phyloP scores from a whole-genome alignment of 1,140 invertebrate species.

The Atta texana region DNA sequence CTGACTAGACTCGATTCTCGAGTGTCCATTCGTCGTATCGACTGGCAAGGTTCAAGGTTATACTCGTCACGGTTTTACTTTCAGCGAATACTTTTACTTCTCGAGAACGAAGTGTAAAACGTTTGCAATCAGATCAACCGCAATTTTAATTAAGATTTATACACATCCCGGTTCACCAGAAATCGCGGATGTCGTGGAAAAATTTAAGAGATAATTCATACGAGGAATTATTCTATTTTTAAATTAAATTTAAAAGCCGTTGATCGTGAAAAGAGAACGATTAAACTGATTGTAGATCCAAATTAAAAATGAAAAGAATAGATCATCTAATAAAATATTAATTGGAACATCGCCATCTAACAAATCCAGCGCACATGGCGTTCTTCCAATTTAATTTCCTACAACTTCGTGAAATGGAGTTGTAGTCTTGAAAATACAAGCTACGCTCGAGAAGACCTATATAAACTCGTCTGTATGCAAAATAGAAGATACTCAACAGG shows the following conservation, averaged over 20 bases:
- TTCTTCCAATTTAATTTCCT: background rate
- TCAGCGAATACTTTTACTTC: background rate
- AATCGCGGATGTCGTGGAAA: background rate
- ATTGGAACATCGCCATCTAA: background rate
- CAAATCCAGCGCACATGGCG: background rate
- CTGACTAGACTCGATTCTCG: slow-evolving; percentile 62
- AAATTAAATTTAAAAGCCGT: background rate
- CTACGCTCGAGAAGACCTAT: slow-evolving; percentile 17
- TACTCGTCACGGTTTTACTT: slow-evolving; percentile 53
- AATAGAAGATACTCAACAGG: slow-evolving; percentile 25
- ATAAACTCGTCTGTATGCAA: slow-evolving; percentile 45
- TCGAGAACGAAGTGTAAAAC: background rate
- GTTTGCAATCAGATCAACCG: slow-evolving; percentile 18
- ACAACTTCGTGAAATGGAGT: background rate
- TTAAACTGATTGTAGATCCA: background rate
- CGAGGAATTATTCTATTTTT: background rate
- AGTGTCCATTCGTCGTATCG: slow-evolving; percentile 56
- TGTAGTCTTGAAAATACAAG: background rate
- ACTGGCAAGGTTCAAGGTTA: slow-evolving; percentile 62
- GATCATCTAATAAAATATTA: background rate
- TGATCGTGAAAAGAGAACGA: background rate
- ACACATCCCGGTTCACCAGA: background rate
- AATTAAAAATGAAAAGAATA: background rate
- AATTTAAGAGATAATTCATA: background rate
- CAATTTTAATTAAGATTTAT: background rate